Conservation (phyloP, 2,113 vertebrate genomes). For the Brienomyrus brachyistius region DNA sequence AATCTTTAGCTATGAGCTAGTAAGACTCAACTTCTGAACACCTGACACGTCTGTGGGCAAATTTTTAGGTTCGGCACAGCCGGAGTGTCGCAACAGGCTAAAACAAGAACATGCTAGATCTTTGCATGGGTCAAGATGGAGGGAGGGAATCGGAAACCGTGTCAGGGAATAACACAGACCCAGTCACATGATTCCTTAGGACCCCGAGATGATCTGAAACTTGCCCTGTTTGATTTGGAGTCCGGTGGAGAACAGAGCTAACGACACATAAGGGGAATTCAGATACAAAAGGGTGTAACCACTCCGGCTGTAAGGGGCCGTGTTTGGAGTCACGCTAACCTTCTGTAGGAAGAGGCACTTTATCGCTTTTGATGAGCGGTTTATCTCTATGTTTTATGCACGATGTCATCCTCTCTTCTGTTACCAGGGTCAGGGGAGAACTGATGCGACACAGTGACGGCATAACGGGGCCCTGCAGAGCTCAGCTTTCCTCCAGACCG, state of each 20-base stretch:
- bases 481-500: neutral
- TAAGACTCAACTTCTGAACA: neutral
- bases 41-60: neutral
- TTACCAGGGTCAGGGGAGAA: neutral
- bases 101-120: neutral
- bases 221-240: neutral
- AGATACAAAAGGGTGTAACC: neutral
- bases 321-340: conserved; percentile 1
- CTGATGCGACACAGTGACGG: neutral
- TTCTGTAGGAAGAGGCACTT: neutral
- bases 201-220: neutral
- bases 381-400: neutral
- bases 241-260: neutral
- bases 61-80: neutral
- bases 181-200: neutral
- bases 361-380: neutral
- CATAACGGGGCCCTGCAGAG: neutral
- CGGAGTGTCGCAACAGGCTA: neutral
- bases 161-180: neutral
- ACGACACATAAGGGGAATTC: neutral
- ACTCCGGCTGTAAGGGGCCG: neutral
- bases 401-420: neutral
- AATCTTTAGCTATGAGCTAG: neutral
- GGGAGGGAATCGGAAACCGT: neutral
- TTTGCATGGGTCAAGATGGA: neutral